These are phyloP conservation scores for Chauna torquata DNA, from an alignment of 2,113 vertebrate genomes.

Conservation along the genomic window DNA sequence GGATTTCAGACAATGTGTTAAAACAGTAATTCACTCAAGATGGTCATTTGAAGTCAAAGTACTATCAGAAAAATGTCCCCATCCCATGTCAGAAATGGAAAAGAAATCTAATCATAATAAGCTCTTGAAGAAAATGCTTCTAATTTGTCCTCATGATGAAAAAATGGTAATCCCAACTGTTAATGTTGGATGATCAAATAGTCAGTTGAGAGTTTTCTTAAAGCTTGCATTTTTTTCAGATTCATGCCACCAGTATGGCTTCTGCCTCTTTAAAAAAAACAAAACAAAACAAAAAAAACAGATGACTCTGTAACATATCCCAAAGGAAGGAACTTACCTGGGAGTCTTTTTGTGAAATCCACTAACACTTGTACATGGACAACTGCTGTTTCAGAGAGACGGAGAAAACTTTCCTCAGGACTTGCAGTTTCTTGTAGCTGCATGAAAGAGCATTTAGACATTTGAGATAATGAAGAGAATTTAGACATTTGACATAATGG, in stretches of 20 bases:
- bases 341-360: slow-evolving; percentile 86
- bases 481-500: neutral
- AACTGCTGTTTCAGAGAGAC: slow-evolving; percentile 75
- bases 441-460: neutral
- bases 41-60: neutral
- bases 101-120: neutral
- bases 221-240: neutral
- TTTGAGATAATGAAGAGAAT: neutral
- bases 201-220: neutral
- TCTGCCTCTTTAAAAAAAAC: neutral
- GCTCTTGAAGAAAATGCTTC: neutral
- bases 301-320: neutral
- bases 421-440: slow-evolving; percentile 84
- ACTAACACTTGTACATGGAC: slow-evolving; percentile 82
- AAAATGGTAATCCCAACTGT: neutral
- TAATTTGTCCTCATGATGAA: neutral
- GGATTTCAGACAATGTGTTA: neutral
- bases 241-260: neutral
- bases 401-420: slow-evolving; percentile 78
- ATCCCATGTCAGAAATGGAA: neutral
- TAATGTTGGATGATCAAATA: neutral
- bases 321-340: slow-evolving; percentile 70
- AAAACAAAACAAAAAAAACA: neutral
- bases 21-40: neutral
- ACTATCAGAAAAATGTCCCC: neutral